These are phyloP conservation scores for Pygocentrus nattereri DNA, from an alignment of 2,797 vertebrate species.

Conservation along the genomic window DNA sequence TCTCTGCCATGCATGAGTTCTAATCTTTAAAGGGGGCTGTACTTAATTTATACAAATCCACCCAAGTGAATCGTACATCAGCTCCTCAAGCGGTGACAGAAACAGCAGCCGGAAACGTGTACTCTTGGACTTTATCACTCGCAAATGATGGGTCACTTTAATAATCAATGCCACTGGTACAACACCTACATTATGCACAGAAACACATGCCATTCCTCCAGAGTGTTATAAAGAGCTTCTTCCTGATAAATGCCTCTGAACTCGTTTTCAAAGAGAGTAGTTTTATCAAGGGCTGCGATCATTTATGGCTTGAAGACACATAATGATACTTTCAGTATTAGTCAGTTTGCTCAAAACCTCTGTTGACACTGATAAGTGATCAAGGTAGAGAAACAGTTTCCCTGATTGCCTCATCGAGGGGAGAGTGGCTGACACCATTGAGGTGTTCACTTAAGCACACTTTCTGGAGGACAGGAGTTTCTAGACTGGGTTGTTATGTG, in stretches of 20 bases:
- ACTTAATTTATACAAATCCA: background rate
- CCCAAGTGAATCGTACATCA: background rate
- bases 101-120: background rate
- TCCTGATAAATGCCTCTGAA: background rate
- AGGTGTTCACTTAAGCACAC: conserved; percentile 12
- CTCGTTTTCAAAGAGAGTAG: background rate
- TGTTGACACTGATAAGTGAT: conserved; percentile 36
- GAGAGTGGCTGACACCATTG: background rate
- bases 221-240: background rate
- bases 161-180: background rate
- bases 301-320: background rate
- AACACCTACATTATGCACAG: background rate
- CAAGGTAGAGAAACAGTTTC: background rate
- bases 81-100: background rate
- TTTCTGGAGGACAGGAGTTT: background rate
- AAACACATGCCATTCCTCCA: background rate
- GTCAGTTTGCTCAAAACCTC: background rate
- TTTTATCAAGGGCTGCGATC: background rate
- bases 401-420: conserved; percentile 3
- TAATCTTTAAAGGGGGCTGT: background rate
- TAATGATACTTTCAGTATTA: background rate
- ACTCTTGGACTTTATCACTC: background rate
- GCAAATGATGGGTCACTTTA: conserved; percentile 1
- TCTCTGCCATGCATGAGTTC: background rate
- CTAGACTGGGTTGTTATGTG: background rate